Evolutionary conservation across 2,888 invertebrate genomes (phyloP).

Genomic region (Glyphotaelius pellucidus): DNA sequence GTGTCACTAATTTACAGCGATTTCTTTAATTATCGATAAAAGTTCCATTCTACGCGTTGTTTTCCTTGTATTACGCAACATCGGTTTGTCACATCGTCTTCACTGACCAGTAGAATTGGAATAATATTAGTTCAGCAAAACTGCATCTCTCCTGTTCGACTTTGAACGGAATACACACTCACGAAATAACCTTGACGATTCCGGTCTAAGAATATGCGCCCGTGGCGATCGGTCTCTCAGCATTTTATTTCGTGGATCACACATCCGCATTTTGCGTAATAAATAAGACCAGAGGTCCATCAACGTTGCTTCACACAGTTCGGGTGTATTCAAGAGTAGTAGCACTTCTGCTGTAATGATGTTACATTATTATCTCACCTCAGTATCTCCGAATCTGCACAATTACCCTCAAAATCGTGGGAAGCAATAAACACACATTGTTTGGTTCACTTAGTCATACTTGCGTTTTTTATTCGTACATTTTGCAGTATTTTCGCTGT

Average conservation of each 20-base stretch:
- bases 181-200: neutral
- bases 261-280: neutral
- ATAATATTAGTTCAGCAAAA: neutral
- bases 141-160: neutral
- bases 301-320: neutral
- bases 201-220: neutral
- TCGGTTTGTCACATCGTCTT: neutral
- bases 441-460: neutral
- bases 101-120: neutral
- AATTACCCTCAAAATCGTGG: neutral
- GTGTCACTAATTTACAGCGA: neutral
- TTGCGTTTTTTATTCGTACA: neutral
- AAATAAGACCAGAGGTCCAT: neutral
- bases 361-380: neutral
- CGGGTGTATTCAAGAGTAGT: neutral
- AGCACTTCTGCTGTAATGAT: neutral
- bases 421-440: neutral
- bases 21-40: neutral
- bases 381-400: neutral
- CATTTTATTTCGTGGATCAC: neutral
- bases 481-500: neutral
- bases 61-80: neutral
- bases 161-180: neutral
- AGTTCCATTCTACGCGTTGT: neutral
- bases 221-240: neutral